These are phyloP conservation scores for Rana temporaria DNA, from an alignment of 2,113 vertebrate species.

Conservation along the genomic window DNA sequence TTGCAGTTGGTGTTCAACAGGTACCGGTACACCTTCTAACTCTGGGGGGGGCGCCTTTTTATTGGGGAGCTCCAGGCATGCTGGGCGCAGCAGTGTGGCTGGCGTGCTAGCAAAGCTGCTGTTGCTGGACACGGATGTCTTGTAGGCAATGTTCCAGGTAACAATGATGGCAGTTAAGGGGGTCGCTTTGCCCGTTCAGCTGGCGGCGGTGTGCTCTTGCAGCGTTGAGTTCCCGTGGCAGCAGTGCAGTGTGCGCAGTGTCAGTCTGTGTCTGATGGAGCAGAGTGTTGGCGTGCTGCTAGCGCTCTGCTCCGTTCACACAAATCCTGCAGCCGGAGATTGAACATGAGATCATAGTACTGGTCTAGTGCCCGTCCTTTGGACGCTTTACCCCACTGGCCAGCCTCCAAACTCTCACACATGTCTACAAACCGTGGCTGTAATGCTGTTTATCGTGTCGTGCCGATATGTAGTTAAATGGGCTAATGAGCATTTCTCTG, in stretches of 20 bases:
- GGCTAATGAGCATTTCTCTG: not conserved
- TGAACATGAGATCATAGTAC: constrained; percentile 80
- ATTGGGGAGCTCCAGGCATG: too few relatives aligned
- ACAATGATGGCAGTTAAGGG: too few relatives aligned
- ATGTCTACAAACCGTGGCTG: constrained; percentile 22
- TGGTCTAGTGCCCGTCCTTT: constrained; percentile 73
- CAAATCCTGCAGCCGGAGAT: constrained; percentile 72
- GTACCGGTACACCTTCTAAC: constrained; percentile 64
- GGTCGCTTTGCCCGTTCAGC: too few relatives aligned
- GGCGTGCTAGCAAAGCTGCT: too few relatives aligned
- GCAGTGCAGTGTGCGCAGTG: constrained; percentile 72
- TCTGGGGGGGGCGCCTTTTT: too few relatives aligned
- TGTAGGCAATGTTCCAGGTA: too few relatives aligned
- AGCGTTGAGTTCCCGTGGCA: constrained; percentile 61
- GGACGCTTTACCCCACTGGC: constrained; percentile 69
- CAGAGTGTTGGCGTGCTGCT: constrained; percentile 70
- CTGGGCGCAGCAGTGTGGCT: too few relatives aligned
- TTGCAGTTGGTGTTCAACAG: constrained; percentile 93
- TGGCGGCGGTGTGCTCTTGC: not conserved
- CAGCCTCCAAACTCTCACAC: constrained; percentile 78
- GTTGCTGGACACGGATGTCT: too few relatives aligned
- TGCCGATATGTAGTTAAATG: too few relatives aligned
- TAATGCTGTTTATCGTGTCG: too few relatives aligned
- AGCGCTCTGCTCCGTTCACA: constrained; percentile 70
- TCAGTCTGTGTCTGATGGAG: constrained; percentile 73